phyloP scores from a whole-genome alignment of 2,113 vertebrate genomes.

The Sigmodon hispidus region DNA sequence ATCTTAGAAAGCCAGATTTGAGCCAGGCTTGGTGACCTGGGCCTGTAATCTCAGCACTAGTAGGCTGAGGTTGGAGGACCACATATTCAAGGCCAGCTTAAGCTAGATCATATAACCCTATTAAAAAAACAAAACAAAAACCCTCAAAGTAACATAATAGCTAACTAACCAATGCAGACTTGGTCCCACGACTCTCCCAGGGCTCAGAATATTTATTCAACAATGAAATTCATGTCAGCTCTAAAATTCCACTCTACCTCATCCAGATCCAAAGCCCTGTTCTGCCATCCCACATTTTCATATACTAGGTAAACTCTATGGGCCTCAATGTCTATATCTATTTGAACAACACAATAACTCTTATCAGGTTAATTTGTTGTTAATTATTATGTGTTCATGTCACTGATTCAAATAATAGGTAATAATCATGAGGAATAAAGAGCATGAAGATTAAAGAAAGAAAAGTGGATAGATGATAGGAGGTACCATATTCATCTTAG shows the following conservation, averaged over 20 bases:
- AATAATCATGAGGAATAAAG: not conserved
- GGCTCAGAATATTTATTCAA: not conserved
- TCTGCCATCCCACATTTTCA: not conserved
- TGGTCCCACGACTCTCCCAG: not conserved
- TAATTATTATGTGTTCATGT: rapidly evolving
- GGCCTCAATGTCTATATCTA: not conserved
- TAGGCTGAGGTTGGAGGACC: not conserved
- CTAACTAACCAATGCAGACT: not conserved
- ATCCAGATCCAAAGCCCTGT: not conserved
- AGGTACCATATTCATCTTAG: rapidly evolving
- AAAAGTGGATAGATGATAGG: rapidly evolving
- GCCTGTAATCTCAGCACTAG: not conserved
- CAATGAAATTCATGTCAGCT: rapidly evolving
- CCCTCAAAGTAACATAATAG: not conserved
- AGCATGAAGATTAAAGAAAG: not conserved
- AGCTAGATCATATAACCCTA: not conserved
- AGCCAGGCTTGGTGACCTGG: not conserved
- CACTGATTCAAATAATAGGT: not conserved
- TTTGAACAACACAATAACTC: not conserved
- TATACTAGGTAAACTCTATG: rapidly evolving
- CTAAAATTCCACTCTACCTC: not conserved
- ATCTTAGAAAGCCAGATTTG: not conserved
- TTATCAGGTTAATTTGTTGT: not conserved
- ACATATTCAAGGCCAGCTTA: not conserved
- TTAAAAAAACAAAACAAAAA: not conserved